These are phyloP conservation scores for Platerodrilus igneus DNA, from an alignment of 2,888 invertebrate species.

Conservation along the genomic window DNA sequence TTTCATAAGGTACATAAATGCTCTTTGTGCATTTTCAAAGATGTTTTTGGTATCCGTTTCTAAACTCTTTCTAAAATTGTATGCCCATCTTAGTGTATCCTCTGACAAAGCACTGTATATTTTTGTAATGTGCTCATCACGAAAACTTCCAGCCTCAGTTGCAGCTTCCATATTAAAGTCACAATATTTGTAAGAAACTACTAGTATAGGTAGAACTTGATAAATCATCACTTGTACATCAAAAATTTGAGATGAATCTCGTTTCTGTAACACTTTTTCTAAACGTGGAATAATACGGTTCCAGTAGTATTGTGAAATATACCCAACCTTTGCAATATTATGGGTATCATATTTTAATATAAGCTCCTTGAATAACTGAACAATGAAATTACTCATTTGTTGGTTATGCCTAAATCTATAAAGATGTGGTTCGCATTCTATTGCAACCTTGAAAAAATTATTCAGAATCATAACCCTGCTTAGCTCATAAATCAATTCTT, in stretches of 20 bases:
- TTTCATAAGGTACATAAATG: constrained; percentile 56
- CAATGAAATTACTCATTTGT: constrained; percentile 42
- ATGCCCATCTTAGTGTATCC: constrained; percentile 55
- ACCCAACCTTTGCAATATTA: constrained; percentile 44
- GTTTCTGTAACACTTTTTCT: constrained; percentile 2
- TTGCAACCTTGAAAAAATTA: constrained; percentile 37
- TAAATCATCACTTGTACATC: constrained; percentile 59
- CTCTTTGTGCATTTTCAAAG: constrained; percentile 50
- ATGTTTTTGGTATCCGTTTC: constrained; percentile 46
- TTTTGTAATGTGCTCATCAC: constrained; percentile 58
- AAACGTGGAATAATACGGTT: constrained; percentile 42
- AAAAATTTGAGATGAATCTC: constrained; percentile 44
- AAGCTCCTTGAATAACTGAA: constrained; percentile 45
- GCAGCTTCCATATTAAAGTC: constrained; percentile 20
- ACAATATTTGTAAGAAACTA: constrained; percentile 44
- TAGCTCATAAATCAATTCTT: constrained; percentile 49
- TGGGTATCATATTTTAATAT: constrained; percentile 39
- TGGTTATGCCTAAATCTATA: constrained; percentile 23
- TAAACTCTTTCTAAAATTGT: constrained; percentile 40
- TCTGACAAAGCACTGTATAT: constrained; percentile 60
- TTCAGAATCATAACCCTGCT: constrained; percentile 51
- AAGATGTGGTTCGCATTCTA: constrained; percentile 9
- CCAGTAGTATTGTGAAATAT: constrained; percentile 47
- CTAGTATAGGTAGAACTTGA: constrained; percentile 60
- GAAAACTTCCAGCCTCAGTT: constrained; percentile 47